Percentiles rank a stretch among this genome's conserved stretches.
Conservation (phyloP, 1,140 invertebrate genomes). For the Tribolium madens region DNA sequence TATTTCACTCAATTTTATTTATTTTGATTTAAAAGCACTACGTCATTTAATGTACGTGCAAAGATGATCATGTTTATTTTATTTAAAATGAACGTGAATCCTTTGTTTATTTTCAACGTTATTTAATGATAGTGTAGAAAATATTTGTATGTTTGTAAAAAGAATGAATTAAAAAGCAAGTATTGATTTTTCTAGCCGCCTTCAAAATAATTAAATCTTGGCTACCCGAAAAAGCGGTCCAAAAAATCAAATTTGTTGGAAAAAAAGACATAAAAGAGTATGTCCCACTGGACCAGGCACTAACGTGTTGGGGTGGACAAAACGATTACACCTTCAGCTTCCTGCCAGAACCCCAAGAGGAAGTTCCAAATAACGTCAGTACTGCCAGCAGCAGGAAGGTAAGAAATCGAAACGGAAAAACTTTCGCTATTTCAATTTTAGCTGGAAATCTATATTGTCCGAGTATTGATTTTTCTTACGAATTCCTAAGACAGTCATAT, state of each 20-base stretch:
- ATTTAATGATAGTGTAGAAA: too few relatives aligned
- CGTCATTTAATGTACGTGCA: too few relatives aligned
- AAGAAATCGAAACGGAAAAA: neutral
- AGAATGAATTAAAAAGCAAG: neutral
- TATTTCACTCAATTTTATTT: too few relatives aligned
- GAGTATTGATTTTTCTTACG: slow-evolving; percentile 8
- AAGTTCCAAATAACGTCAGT: slow-evolving; percentile 51
- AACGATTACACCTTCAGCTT: slow-evolving; percentile 82
- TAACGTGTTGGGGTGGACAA: slow-evolving; percentile 88
- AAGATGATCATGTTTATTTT: too few relatives aligned
- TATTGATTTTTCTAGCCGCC: slow-evolving; percentile 74
- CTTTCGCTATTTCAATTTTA: slow-evolving; percentile 7
- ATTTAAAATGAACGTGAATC: too few relatives aligned
- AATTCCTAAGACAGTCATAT: neutral
- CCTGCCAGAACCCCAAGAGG: slow-evolving; percentile 69
- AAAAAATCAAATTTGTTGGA: slow-evolving; percentile 90
- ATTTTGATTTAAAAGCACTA: too few relatives aligned
- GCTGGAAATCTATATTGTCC: slow-evolving; percentile 9
- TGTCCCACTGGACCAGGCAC: slow-evolving; percentile 80
- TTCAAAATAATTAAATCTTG: slow-evolving; percentile 93
- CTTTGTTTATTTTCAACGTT: too few relatives aligned
- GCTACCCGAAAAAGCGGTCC: slow-evolving; percentile 88
- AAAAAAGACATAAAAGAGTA: slow-evolving; percentile 83
- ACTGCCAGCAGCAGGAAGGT: slow-evolving; percentile 67
- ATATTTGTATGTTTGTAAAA: too few relatives aligned